Evolutionary conservation across 2,797 vertebrate species (phyloP).

Genomic region (Orestias chungarensis): DNA sequence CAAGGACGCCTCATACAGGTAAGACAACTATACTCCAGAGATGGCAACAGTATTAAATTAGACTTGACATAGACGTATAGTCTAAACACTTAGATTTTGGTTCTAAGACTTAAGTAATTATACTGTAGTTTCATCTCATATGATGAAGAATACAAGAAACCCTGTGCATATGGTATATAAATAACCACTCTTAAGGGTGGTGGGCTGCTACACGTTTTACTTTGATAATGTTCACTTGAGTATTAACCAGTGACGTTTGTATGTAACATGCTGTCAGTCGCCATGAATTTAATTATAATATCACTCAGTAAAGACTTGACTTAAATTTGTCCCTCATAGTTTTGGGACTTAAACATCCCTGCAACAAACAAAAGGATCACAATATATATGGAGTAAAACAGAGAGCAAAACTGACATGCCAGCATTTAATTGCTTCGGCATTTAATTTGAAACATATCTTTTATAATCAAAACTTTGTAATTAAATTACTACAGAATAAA

Average conservation of each 20-base stretch:
- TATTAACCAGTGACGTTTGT: not conserved
- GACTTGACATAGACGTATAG: not conserved
- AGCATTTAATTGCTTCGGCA: not conserved
- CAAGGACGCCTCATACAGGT: conserved; percentile 96
- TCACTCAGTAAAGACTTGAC: not conserved
- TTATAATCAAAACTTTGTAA: no score
- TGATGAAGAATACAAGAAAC: no score
- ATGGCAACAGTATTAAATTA: not conserved
- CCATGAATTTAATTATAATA: not conserved
- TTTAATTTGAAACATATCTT: not conserved
- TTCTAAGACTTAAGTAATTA: not conserved
- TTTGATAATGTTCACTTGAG: not conserved
- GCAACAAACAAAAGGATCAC: not conserved
- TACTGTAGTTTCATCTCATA: not conserved
- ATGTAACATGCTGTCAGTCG: not conserved
- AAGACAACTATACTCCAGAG: conserved; percentile 35
- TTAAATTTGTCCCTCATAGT: not conserved
- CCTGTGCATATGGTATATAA: not conserved
- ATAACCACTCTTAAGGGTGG: not conserved
- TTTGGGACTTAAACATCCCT: not conserved
- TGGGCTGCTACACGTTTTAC: not conserved
- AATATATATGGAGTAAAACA: not conserved
- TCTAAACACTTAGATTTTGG: not conserved
- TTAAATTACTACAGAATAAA: no score
- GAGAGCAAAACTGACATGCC: not conserved